Base-by-base conservation (phyloP, 2,888 invertebrate species). In the Neelides folsomi region DNA sequence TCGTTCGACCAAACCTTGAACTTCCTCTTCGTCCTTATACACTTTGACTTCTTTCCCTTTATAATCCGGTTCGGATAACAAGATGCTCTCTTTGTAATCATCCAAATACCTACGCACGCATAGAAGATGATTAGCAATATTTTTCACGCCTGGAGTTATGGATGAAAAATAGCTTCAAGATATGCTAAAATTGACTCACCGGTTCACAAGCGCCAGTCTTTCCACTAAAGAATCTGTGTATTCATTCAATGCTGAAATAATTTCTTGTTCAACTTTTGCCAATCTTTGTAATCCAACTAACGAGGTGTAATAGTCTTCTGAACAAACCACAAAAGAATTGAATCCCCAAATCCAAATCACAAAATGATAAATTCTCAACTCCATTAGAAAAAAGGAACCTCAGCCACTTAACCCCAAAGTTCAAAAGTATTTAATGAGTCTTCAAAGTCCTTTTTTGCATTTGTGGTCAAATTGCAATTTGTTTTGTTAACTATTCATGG, bases 221-320 rank as follows among this genome's bases (percentile, higher is more conserved):
- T 46, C 43, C 34, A 51, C 54, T 20, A 62, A 49, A 47, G 51
- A 55, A 3, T 13, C 18, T 12, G 46, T 56, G 46, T 63, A 62
- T 10, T 55, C 52, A 8, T 40, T 37, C 20, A 60, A 13, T 13
- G 53, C 55, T 1, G 37, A 13, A 1, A 63, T 47, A 42, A 62
- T 47, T 38, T 60, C 38, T 41, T 62, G 61, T 27, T 63, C 63
- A n/a, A 51, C 49, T 41, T 42, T 49, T n/a, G 54, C 57, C 34
- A 63, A 48, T 41, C 55, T 58, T 39, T 63, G 61, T 13, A 63
- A 47, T 10, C 59, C 60, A 16, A 58, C 47, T 8, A 59, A 41
- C 1, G 63, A 63, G 0, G 61, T 62, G 53, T 62, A 62, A 46
- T 63, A 61, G 19, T 63, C 61, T 36, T 54, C 49, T 2, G 42